These are phyloP conservation scores for Chaetodon auriga DNA, from an alignment of 2,113 vertebrate species.

Conservation along the genomic window DNA sequence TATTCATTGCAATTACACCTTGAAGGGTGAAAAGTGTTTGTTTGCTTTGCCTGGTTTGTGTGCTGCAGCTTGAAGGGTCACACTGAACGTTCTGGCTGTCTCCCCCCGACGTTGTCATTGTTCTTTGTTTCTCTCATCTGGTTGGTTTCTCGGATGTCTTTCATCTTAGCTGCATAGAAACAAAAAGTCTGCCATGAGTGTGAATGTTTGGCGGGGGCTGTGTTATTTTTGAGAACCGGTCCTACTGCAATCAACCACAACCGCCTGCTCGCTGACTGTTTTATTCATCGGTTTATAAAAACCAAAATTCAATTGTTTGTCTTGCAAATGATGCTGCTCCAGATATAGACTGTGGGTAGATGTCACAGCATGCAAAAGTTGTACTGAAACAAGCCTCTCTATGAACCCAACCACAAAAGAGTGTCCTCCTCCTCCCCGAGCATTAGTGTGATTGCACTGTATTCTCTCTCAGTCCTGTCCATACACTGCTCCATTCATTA, in stretches of 20 bases:
- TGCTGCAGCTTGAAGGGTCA: neutral
- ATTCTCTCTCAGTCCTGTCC: constrained; percentile 27
- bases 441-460: constrained; percentile 37
- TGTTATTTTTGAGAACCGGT: constrained; percentile 13
- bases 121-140: constrained; percentile 13
- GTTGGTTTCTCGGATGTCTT: constrained; percentile 13
- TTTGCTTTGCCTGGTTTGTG: neutral
- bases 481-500: constrained; percentile 57
- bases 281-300: constrained; percentile 28
- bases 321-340: constrained; percentile 25
- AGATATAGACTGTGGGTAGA: constrained; percentile 40
- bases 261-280: constrained; percentile 18
- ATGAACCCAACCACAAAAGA: constrained; percentile 41
- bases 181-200: neutral
- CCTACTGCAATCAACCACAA: neutral
- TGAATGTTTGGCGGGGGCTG: neutral
- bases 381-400: constrained; percentile 39
- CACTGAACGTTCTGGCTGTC: neutral
- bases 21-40: neutral
- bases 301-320: constrained; percentile 13
- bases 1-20: neutral
- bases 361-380: constrained; percentile 13
- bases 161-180: constrained; percentile 18
- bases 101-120: neutral
- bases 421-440: constrained; percentile 14